phyloP scores from a whole-genome alignment of 2,113 vertebrate genomes.

The Vanacampus margaritifer region DNA sequence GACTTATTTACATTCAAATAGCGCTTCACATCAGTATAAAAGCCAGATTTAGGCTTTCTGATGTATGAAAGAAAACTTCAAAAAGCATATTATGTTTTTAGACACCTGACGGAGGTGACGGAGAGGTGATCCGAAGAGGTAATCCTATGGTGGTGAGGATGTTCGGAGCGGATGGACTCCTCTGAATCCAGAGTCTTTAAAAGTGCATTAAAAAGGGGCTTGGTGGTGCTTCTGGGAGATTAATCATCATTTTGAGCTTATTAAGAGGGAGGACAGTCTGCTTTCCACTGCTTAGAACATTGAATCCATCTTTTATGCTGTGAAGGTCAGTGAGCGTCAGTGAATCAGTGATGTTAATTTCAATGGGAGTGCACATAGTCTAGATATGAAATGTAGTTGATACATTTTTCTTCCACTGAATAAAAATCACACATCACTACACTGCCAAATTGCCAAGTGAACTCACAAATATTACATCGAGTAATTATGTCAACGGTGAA shows the following conservation, averaged over 20 bases:
- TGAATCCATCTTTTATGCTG: slow-evolving; percentile 74
- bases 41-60: slow-evolving; percentile 26
- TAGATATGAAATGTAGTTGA: slow-evolving; percentile 38
- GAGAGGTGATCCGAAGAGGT: slow-evolving; percentile 33
- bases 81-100: slow-evolving; percentile 30
- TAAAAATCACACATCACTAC: slow-evolving; percentile 16
- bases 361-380: slow-evolving; percentile 40
- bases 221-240: slow-evolving; percentile 63
- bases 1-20: slow-evolving; percentile 17
- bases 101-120: slow-evolving; percentile 42
- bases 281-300: slow-evolving; percentile 61
- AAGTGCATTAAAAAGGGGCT: slow-evolving; percentile 58
- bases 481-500: slow-evolving; percentile 3
- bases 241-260: slow-evolving; percentile 76
- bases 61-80: slow-evolving; percentile 27
- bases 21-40: slow-evolving; percentile 40
- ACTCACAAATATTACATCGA: slow-evolving; percentile 14
- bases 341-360: slow-evolving; percentile 54
- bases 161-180: slow-evolving; percentile 37
- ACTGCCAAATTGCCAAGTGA: slow-evolving; percentile 14
- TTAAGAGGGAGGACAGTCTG: slow-evolving; percentile 71
- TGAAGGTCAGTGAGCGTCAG: slow-evolving; percentile 73
- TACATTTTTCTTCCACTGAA: slow-evolving; percentile 26
- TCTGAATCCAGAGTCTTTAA: slow-evolving; percentile 54
- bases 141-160: slow-evolving; percentile 38